A percentile compares a stretch with the other conserved stretches of the same genome.
These are phyloP conservation scores for Sigmodon hispidus DNA, from an alignment of 2,113 vertebrate genomes.

Conservation along the genomic window DNA sequence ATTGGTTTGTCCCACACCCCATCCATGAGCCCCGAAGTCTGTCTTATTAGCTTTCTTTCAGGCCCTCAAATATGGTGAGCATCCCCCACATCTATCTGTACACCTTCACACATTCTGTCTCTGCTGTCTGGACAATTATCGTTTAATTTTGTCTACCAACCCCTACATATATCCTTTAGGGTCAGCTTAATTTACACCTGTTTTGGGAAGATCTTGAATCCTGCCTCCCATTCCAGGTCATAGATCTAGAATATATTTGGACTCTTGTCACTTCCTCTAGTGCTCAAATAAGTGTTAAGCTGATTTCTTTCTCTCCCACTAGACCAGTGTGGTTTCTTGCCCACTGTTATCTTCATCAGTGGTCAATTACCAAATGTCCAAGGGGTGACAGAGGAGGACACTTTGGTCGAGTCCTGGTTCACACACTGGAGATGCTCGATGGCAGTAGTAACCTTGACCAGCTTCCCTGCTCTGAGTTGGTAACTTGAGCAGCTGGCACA, in stretches of 20 bases:
- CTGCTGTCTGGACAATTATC: not conserved
- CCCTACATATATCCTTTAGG: not conserved
- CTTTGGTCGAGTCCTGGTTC: not conserved
- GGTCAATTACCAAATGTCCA: not conserved
- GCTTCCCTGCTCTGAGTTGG: rapidly evolving
- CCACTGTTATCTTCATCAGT: not conserved
- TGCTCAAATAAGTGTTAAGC: not conserved
- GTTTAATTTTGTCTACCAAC: not conserved
- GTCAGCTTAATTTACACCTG: not conserved
- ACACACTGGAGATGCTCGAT: rapidly evolving
- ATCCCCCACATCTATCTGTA: not conserved
- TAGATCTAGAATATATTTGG: not conserved
- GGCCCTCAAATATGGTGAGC: not conserved
- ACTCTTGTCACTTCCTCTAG: not conserved
- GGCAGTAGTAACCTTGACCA: too few relatives aligned
- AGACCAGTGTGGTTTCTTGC: not conserved
- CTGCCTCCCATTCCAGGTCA: not conserved
- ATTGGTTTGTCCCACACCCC: rapidly evolving
- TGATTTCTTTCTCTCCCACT: not conserved
- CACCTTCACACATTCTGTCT: not conserved
- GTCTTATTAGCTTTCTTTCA: not conserved
- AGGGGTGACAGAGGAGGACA: rapidly evolving
- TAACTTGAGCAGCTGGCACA: not conserved
- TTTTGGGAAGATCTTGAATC: not conserved
- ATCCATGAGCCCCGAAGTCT: not conserved